phyloP scores from a whole-genome alignment of 2,113 vertebrate genomes.

The Seriola rivoliana region DNA sequence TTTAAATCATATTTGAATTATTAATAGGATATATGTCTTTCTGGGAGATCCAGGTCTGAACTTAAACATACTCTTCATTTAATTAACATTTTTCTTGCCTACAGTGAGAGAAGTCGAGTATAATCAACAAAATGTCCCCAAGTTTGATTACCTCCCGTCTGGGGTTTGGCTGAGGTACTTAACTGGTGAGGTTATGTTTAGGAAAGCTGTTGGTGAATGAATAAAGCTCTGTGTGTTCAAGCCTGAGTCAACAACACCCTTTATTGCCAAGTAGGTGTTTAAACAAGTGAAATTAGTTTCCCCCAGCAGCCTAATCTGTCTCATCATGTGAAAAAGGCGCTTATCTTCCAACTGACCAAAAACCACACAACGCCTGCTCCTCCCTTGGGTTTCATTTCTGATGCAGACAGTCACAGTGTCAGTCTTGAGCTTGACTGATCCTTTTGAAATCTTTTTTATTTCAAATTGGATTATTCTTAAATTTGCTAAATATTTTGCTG shows the following conservation, averaged over 20 bases:
- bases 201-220: conserved; percentile 25
- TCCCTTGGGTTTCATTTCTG: neutral
- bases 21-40: neutral
- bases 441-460: neutral
- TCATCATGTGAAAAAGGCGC: neutral
- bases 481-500: too few relatives aligned
- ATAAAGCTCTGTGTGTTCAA: neutral
- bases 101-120: conserved; percentile 1
- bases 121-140: conserved; percentile 33
- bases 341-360: conserved; percentile 22
- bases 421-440: neutral
- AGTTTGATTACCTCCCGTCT: conserved; percentile 17
- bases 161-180: neutral
- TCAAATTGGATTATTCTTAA: too few relatives aligned
- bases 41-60: neutral
- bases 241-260: neutral
- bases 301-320: conserved; percentile 18
- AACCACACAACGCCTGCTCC: neutral
- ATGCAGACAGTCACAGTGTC: neutral
- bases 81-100: neutral
- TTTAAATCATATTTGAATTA: neutral
- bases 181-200: conserved; percentile 14
- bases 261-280: conserved; percentile 12
- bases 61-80: neutral
- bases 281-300: conserved; percentile 17